A percentile compares a stretch with the other conserved stretches of the same genome.
Conservation (phyloP, 2,888 invertebrate genomes). For the Antheraea yamamai region DNA sequence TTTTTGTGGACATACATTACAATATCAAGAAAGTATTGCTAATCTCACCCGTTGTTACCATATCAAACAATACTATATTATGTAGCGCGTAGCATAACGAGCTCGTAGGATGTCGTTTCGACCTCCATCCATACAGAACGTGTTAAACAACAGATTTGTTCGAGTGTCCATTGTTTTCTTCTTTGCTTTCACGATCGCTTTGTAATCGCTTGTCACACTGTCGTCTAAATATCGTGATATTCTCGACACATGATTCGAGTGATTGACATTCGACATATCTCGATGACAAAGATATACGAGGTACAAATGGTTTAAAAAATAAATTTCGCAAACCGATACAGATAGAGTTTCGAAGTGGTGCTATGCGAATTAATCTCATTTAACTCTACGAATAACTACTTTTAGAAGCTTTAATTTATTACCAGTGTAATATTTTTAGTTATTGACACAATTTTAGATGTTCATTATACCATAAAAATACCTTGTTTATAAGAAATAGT, state of each 20-base stretch:
- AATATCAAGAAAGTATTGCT: too few relatives aligned
- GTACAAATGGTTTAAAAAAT: background rate
- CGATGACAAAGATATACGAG: background rate
- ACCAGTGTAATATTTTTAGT: too few relatives aligned
- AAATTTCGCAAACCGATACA: background rate
- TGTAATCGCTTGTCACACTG: background rate
- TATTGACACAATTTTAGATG: too few relatives aligned
- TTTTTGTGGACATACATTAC: too few relatives aligned
- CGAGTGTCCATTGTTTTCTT: background rate
- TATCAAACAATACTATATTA: background rate
- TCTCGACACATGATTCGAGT: background rate
- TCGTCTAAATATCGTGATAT: background rate
- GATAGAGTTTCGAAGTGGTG: background rate
- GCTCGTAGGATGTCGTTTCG: background rate
- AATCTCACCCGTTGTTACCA: too few relatives aligned
- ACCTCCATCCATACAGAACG: background rate
- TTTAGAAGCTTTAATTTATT: too few relatives aligned
- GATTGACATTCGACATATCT: background rate
- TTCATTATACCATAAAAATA: too few relatives aligned
- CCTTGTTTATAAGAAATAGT: too few relatives aligned
- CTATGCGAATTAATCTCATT: background rate
- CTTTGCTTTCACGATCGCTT: background rate
- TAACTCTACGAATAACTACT: too few relatives aligned
- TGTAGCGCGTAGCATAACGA: background rate
- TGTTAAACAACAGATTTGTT: background rate